Evolutionary conservation across 2,888 invertebrate genomes (phyloP).

Genomic region (Oscheius sp.): DNA sequence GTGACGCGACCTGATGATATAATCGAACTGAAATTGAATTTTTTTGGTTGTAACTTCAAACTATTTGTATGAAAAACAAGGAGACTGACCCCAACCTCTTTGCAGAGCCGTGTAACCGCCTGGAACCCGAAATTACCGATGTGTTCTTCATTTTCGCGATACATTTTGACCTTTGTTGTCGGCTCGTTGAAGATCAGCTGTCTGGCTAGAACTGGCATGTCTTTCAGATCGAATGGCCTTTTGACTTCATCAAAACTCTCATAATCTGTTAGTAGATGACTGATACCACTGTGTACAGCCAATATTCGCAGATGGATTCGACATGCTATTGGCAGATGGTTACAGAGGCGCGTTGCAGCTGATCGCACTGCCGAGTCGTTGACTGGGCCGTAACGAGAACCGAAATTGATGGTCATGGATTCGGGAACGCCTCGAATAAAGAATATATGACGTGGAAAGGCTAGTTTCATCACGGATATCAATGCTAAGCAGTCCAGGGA

Average conservation of each 20-base stretch:
- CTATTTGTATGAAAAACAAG: background rate
- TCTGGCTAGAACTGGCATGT: slow-evolving; percentile 9
- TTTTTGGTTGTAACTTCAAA: background rate
- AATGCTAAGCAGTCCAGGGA: slow-evolving; percentile 24
- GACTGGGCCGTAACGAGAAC: background rate
- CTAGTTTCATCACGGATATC: slow-evolving; percentile 10
- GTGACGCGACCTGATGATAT: slow-evolving; percentile 15
- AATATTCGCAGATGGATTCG: slow-evolving; percentile 8
- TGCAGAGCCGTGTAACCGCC: background rate
- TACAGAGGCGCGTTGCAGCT: slow-evolving; percentile 19
- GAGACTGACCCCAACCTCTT: background rate
- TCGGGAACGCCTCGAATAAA: slow-evolving; percentile 22
- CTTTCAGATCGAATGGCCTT: slow-evolving; percentile 1
- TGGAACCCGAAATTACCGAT: slow-evolving; percentile 1
- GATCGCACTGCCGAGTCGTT: slow-evolving; percentile 9
- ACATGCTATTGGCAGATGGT: slow-evolving; percentile 16
- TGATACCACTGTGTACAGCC: slow-evolving; percentile 21
- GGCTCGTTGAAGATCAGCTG: slow-evolving; percentile 20
- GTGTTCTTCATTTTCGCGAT: background rate
- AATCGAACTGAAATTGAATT: slow-evolving; percentile 21
- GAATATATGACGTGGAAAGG: slow-evolving; percentile 21
- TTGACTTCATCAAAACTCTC: background rate
- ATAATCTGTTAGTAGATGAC: slow-evolving; percentile 1
- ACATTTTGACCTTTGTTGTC: slow-evolving; percentile 3
- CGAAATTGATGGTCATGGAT: slow-evolving; percentile 13